Evolutionary conservation across 2,797 vertebrate genomes (phyloP).

Genomic region (Alcedo atthis): DNA sequence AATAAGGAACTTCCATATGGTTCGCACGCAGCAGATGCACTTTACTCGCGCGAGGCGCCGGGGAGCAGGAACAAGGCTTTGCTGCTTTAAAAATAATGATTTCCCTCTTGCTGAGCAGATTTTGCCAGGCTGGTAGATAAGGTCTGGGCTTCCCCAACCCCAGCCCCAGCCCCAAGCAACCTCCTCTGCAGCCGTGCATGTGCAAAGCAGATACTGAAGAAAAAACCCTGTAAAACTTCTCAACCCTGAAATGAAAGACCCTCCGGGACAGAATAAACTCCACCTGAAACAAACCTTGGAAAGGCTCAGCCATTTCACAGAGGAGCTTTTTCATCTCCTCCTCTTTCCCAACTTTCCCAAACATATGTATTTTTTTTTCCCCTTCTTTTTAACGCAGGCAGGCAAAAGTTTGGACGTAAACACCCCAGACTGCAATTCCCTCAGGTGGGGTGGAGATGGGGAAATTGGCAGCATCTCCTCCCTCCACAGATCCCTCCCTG

Average conservation of each 20-base stretch:
- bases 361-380: too few relatives aligned
- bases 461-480: not conserved
- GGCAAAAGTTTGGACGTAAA: not conserved
- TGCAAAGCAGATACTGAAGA: not conserved
- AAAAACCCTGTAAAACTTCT: constrained; percentile 22
- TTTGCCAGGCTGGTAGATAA: constrained; percentile 19
- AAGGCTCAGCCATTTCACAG: not conserved
- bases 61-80: constrained; percentile 16
- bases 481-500: not conserved
- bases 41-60: not conserved
- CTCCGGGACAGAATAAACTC: not conserved
- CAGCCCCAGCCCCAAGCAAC: not conserved
- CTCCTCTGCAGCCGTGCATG: not conserved
- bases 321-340: not conserved
- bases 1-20: constrained; percentile 72
- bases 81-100: constrained; percentile 11
- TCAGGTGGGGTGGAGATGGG: not conserved
- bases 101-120: not conserved
- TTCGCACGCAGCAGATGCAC: constrained; percentile 57
- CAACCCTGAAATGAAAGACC: not conserved
- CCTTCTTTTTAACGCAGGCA: not conserved
- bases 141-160: constrained; percentile 4
- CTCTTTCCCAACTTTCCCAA: not conserved
- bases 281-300: not conserved
- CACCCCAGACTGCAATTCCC: not conserved